Percentiles rank a stretch among this genome's conserved stretches.
These are phyloP conservation scores for Globia sparganii DNA, from an alignment of 2,888 invertebrate species.

Conservation along the genomic window DNA sequence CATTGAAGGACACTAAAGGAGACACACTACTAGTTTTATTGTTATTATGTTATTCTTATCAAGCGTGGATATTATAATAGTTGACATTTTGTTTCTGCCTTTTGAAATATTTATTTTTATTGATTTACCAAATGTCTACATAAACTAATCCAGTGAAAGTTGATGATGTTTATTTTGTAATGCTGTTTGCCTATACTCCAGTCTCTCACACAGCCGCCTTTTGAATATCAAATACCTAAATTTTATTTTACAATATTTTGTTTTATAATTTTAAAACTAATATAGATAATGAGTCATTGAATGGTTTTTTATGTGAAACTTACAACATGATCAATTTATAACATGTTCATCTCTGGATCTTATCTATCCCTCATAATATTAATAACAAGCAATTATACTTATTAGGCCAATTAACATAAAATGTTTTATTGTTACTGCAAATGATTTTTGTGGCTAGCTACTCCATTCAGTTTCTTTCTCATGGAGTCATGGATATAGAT, in stretches of 20 bases:
- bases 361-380: conserved; percentile 4
- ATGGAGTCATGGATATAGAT: neutral
- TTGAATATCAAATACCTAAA: neutral
- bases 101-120: conserved; percentile 12
- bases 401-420: neutral
- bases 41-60: too few relatives aligned
- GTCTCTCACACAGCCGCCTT: neutral
- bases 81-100: neutral
- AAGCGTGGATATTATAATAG: neutral
- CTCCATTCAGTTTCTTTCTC: neutral
- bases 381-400: neutral
- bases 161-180: conserved; percentile 17
- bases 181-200: neutral
- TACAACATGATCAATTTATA: neutral
- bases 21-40: too few relatives aligned
- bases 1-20: neutral
- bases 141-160: conserved; percentile 14
- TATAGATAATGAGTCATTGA: neutral
- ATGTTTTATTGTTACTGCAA: neutral
- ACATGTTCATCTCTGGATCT: conserved; percentile 6
- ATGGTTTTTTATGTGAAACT: neutral
- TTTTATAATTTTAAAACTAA: neutral
- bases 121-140: conserved; percentile 15
- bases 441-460: neutral
- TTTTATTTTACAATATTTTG: conserved; percentile 6